Conservation (phyloP, 2,113 vertebrate genomes). For the Thalassoma bifasciatum region DNA sequence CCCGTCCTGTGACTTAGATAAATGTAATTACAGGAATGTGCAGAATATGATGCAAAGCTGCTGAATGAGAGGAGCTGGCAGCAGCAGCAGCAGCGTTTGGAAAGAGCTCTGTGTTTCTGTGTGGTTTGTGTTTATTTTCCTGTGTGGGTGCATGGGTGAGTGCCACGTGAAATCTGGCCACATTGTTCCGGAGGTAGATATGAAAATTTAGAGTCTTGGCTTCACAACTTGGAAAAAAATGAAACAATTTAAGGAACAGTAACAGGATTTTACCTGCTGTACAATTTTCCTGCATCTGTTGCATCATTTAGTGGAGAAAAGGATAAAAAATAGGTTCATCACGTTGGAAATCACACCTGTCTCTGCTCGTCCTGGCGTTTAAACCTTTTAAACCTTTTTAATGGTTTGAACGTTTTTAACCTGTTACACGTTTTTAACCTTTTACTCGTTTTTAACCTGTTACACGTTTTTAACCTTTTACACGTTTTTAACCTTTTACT, state of each 20-base stretch:
- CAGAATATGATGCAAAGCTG: constrained; percentile 26
- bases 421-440: too few relatives aligned
- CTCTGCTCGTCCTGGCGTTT: too few relatives aligned
- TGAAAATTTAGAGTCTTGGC: constrained; percentile 28
- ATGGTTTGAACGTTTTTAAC: too few relatives aligned
- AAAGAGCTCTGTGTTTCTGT: constrained; percentile 34
- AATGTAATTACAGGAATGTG: constrained; percentile 53
- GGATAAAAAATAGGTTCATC: constrained; percentile 13
- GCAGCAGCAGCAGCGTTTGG: constrained; percentile 4
- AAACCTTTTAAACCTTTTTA: too few relatives aligned
- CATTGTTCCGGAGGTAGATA: constrained; percentile 34
- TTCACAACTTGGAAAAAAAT: constrained; percentile 13
- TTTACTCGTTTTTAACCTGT: too few relatives aligned
- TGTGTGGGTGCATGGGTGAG: constrained; percentile 53
- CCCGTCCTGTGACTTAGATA: constrained; percentile 51
- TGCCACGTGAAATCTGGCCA: constrained; percentile 49
- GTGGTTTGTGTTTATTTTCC: constrained; percentile 29
- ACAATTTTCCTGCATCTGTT: background rate
- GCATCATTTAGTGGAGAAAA: background rate
- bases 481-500: too few relatives aligned
- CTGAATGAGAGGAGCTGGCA: constrained; percentile 50
- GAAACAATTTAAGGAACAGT: constrained; percentile 10
- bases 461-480: too few relatives aligned
- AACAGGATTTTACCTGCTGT: constrained; percentile 9
- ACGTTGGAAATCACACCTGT: too few relatives aligned